These are phyloP conservation scores for Pristionchus pacificus DNA, from an alignment of 1,140 invertebrate species.

Conservation along the genomic window DNA sequence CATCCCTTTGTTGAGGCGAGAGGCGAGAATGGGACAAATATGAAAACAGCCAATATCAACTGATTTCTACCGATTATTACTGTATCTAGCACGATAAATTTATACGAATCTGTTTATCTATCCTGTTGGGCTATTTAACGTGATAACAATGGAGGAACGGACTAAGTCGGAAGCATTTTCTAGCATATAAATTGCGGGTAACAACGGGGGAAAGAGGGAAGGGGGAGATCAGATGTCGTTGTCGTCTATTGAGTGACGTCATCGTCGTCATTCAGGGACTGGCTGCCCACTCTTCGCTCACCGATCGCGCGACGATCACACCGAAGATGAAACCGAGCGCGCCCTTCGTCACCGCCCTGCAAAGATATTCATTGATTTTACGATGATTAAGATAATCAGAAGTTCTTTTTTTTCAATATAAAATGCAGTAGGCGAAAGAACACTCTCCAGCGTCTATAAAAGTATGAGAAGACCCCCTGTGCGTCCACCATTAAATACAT, in stretches of 20 bases:
- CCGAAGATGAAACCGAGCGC: constrained; percentile 25
- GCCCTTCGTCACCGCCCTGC: constrained; percentile 28
- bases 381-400: background rate
- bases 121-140: too few species aligned
- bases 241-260: background rate
- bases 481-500: background rate
- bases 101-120: too few species aligned
- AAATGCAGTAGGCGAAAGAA: background rate
- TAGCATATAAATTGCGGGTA: too few species aligned
- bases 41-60: too few species aligned
- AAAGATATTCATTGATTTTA: background rate
- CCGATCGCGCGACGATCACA: constrained; percentile 24
- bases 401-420: background rate
- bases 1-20: background rate
- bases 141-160: too few species aligned
- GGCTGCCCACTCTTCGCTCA: constrained; percentile 26
- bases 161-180: too few species aligned
- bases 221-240: background rate
- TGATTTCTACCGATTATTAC: too few species aligned
- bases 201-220: background rate
- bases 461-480: too few species aligned
- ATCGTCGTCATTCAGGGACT: constrained; percentile 8
- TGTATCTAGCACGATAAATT: too few species aligned
- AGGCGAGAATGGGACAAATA: too few species aligned
- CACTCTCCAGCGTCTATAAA: background rate